Evolutionary conservation across 2,888 invertebrate genomes (phyloP), one percentile per base, ranked within the genome.

Genomic region (Scrobipalpa atriplicella): DNA sequence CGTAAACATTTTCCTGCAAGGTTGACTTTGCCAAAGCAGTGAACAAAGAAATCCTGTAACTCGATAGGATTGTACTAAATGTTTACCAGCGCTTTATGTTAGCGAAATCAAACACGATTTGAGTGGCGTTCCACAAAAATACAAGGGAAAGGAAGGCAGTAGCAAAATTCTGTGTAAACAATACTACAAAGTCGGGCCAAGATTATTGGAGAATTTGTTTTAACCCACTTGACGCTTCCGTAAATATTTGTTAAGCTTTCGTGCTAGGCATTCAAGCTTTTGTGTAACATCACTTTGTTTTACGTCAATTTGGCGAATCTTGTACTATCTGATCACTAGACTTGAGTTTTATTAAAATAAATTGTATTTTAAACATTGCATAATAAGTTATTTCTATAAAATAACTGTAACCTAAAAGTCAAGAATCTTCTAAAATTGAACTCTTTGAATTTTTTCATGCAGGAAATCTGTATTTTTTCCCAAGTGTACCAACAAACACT

Each of bases 201-300:
- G 87, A 91, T 89, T 90, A 90, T 87, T 83, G 85, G 83, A 86
- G 90, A 92, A 92, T 92, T 92, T 92, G 91, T 92, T 90, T 90
- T 88, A 89, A 92, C 88, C 85, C 87, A 90, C 90, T 92, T 84
- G 85, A 89, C 84, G 82, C 82, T 77, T 80, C 86, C 85, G 89
- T 89, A 87, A 92, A 92, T 92, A 91, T 92, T 92, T 92, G 89
- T 81, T 82, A 80, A 90, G 89, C 89, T 87, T 89, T 88, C 83
- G 82, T 85, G 75, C 78, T 78, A 64, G 66, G 54, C 66, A 84
- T 76, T 36, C 38, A n/a, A 10, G 38, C 38, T 13, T 58, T 58
- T 38, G 29, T 58, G 16, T 58, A 18, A 58, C 58, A n/a, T 58
- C 38, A 54, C 78, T 81, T 76, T 58, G 58, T 58, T 29, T n/a